A percentile compares a stretch with the other conserved stretches of the same genome.
Conservation (phyloP, 2,113 vertebrate genomes). For the Callaeas wilsoni region DNA sequence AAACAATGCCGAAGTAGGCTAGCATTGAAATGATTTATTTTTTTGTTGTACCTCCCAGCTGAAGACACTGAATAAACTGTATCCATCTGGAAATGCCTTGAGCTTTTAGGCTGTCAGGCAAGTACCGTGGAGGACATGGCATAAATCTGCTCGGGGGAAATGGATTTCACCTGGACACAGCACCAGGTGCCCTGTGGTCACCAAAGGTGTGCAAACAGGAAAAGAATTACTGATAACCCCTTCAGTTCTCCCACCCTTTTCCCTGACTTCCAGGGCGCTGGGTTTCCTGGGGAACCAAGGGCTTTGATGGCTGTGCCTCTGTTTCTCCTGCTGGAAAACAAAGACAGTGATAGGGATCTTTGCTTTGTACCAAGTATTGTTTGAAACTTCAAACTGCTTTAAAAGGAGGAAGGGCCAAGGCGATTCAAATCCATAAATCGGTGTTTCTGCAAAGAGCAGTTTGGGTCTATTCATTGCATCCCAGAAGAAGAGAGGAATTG, state of each 20-base stretch:
- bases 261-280: background rate
- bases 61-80: background rate
- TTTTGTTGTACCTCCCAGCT: background rate
- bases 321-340: background rate
- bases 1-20: background rate
- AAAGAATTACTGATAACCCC: background rate
- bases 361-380: background rate
- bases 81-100: background rate
- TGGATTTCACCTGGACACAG: background rate
- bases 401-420: background rate
- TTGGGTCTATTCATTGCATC: background rate
- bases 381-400: background rate
- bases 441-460: background rate
- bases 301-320: background rate
- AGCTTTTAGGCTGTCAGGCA: background rate
- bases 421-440: background rate
- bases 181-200: background rate
- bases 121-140: background rate
- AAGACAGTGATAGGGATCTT: background rate
- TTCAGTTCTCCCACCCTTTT: background rate
- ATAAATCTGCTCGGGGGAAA: accelerated
- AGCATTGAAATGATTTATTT: background rate
- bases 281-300: background rate
- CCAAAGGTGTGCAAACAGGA: background rate
- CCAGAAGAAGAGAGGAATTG: background rate